These are phyloP conservation scores for Keiferia lycopersicella DNA, from an alignment of 2,888 invertebrate species.

Conservation along the genomic window DNA sequence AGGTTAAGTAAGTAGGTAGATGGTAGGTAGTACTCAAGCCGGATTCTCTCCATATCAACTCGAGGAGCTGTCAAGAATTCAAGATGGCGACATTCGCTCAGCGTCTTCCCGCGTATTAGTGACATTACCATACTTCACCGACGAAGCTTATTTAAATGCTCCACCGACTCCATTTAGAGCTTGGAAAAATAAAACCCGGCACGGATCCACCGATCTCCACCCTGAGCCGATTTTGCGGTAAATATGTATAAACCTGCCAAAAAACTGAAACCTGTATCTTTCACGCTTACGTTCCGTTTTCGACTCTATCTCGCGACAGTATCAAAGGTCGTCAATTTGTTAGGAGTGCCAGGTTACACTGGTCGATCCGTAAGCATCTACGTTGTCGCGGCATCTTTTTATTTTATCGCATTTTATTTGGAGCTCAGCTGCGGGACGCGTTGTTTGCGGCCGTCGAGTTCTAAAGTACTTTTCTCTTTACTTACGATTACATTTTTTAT, in stretches of 20 bases:
- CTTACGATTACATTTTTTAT: slow-evolving; percentile 24
- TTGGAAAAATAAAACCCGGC: slow-evolving; percentile 80
- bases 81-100: slow-evolving; percentile 73
- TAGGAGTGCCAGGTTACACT: slow-evolving; percentile 38
- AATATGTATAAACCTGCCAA: slow-evolving; percentile 77
- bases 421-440: slow-evolving; percentile 75
- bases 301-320: slow-evolving; percentile 42
- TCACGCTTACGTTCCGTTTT: slow-evolving; percentile 35
- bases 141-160: slow-evolving; percentile 81
- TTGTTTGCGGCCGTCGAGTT: slow-evolving; percentile 64
- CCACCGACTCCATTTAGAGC: slow-evolving; percentile 82
- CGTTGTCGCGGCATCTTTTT: slow-evolving; percentile 77
- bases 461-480: slow-evolving; percentile 25
- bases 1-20: too few species aligned
- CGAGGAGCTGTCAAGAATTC: slow-evolving; percentile 52
- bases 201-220: slow-evolving; percentile 78
- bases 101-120: slow-evolving; percentile 78
- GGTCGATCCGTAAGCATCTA: slow-evolving; percentile 68
- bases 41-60: slow-evolving; percentile 31
- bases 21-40: too few species aligned
- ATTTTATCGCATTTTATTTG: slow-evolving; percentile 78
- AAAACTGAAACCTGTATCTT: slow-evolving; percentile 40
- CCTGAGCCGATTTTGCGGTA: slow-evolving; percentile 81
- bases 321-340: slow-evolving; percentile 25
- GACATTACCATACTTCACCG: slow-evolving; percentile 81